Evolutionary conservation across 2,888 invertebrate species (phyloP), one percentile per base, ranked within the genome.

Genomic region (Thecocarcelia acutangulata): DNA sequence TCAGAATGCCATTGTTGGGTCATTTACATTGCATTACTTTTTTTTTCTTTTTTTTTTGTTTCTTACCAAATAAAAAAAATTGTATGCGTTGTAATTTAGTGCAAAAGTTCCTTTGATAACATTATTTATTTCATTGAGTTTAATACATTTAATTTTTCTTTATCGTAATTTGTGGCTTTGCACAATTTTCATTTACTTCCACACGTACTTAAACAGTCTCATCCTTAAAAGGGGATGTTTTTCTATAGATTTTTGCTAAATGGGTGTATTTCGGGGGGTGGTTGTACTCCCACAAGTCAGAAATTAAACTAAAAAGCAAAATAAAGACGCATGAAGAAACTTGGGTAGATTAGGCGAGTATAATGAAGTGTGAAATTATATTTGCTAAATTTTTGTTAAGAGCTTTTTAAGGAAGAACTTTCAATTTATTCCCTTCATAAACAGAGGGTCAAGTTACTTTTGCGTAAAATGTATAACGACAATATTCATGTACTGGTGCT

Each of bases 351-450:
- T 82, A 78, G 74, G 74, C 40, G 74, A 66, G 78, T 72, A 82
- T 82, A 82, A 82, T 82, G 82, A 82, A 82, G 82, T 82, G 78
- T 82, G 82, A 82, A 82, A 82, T 82, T 82, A 78, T 82, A 78
- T 82, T 82, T 82, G 61, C 78, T 61, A 61, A 78, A 78, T 76
- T 82, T 64, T 66, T 74, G 33, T 78, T 63, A 76, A 68, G 52
- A 52, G 52, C 54, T 78, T 56, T 59, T 59, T 76, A 54, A 72
- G 33, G 3, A 44, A 63, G 46, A 21, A 59, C 33, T 52, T 15
- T 54, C 54, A 44, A 58, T 59, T 59, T 59, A 46, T 37, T 64
- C 48, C 17, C 24, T 24, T 37, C 13, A 17, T 40, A 58, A 64
- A 50, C 64, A 72, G 58, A 72, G 70, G 72, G 58, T 48, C 33